Conservation (phyloP, 2,888 invertebrate species). For the Belgica antarctica region DNA sequence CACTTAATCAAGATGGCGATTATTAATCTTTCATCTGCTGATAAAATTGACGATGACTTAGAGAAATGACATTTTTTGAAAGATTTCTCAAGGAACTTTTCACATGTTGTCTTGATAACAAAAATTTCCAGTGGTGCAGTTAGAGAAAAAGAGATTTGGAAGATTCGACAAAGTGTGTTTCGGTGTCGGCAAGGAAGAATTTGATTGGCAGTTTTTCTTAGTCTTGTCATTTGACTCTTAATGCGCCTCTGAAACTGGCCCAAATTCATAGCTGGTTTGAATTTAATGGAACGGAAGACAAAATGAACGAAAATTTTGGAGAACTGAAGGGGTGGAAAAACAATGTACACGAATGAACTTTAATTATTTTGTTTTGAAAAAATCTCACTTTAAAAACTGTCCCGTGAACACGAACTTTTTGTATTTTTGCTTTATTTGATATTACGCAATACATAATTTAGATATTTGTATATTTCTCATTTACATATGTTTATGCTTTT, state of each 20-base stretch:
- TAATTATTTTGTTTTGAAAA: conserved; percentile 33
- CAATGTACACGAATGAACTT: not conserved
- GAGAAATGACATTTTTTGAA: conserved; percentile 4
- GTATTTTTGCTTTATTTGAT: conserved; percentile 37
- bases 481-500: conserved; percentile 33
- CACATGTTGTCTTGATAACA: too few relatives aligned
- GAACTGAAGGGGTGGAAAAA: not conserved
- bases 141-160: not conserved
- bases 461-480: conserved; percentile 36
- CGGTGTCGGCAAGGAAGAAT: not conserved
- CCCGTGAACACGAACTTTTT: conserved; percentile 44
- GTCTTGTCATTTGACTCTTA: not conserved
- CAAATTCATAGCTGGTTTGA: conserved; percentile 1
- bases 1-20: not conserved
- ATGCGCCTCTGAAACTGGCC: conserved; percentile 37
- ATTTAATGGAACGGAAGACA: not conserved
- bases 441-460: conserved; percentile 42
- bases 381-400: conserved; percentile 43
- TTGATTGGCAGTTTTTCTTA: conserved; percentile 12
- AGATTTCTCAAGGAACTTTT: conserved; percentile 12
- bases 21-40: not conserved
- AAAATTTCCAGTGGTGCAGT: conserved; percentile 5
- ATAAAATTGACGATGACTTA: not conserved
- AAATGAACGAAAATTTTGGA: not conserved
- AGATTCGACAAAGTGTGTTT: not conserved